A percentile compares a stretch with the other conserved stretches of the same genome.
These are phyloP conservation scores for Anguilla megastoma DNA, from an alignment of 2,797 vertebrate genomes.

Conservation along the genomic window DNA sequence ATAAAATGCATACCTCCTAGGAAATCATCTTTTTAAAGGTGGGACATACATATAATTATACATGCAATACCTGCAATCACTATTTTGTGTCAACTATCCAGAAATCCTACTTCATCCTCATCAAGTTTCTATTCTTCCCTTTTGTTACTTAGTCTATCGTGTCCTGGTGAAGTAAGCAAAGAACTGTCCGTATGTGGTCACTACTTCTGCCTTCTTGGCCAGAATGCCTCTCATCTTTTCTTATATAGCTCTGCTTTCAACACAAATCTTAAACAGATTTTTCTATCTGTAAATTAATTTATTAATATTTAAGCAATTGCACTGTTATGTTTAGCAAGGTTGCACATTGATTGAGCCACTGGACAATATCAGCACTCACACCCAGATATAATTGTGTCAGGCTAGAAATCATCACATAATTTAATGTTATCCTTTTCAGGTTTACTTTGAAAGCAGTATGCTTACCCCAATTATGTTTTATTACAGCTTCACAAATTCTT, in stretches of 20 bases:
- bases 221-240: too few species aligned
- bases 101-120: not conserved
- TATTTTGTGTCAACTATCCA: not conserved
- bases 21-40: not conserved
- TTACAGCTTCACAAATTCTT: not conserved
- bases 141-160: not conserved
- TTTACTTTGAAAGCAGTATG: not conserved
- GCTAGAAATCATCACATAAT: not conserved
- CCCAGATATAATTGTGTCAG: not conserved
- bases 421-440: not conserved
- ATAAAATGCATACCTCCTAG: not conserved
- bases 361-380: not conserved
- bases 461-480: too few species aligned
- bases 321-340: too few species aligned
- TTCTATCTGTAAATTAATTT: too few species aligned
- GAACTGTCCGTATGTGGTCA: not conserved
- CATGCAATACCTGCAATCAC: not conserved
- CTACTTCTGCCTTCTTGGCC: too few species aligned
- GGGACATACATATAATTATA: not conserved
- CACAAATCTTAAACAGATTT: too few species aligned
- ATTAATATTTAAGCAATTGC: too few species aligned
- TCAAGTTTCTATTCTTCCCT: not conserved
- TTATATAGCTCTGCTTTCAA: too few species aligned
- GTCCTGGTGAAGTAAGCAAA: not conserved
- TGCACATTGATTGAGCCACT: not conserved